These are phyloP conservation scores for Andrena hattorfiana DNA, from an alignment of 2,888 invertebrate species.

Conservation along the genomic window DNA sequence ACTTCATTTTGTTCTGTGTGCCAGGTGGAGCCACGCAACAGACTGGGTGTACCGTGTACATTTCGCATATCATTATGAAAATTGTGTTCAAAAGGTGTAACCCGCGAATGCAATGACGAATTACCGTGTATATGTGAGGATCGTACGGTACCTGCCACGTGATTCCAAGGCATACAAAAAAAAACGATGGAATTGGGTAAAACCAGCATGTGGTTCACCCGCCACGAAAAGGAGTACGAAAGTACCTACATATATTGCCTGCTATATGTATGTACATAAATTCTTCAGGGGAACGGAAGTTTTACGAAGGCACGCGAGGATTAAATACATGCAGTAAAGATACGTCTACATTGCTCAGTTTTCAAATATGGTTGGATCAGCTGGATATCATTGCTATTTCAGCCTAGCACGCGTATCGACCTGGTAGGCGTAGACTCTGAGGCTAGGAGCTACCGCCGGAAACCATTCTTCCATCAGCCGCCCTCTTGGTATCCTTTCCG, in stretches of 20 bases:
- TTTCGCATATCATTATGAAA: constrained; percentile 79
- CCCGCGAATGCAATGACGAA: constrained; percentile 53
- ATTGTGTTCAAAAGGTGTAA: constrained; percentile 76
- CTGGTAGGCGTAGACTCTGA: constrained; percentile 54
- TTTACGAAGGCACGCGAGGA: background rate
- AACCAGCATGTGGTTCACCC: constrained; percentile 37
- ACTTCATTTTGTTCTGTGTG: constrained; percentile 64
- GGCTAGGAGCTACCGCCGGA: constrained; percentile 78
- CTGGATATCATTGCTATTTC: constrained; percentile 53
- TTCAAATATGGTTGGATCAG: constrained; percentile 17
- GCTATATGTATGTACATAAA: background rate
- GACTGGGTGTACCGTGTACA: constrained; percentile 58
- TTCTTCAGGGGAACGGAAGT: background rate
- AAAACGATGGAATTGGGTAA: constrained; percentile 25
- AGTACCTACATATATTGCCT: too few relatives aligned
- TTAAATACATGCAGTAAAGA: background rate
- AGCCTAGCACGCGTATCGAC: constrained; percentile 70
- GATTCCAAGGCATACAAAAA: constrained; percentile 51
- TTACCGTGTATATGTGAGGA: constrained; percentile 36
- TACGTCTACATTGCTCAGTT: background rate
- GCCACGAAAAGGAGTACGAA: constrained; percentile 8
- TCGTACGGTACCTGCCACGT: constrained; percentile 36
- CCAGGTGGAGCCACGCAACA: constrained; percentile 77
- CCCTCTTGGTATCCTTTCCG: constrained; percentile 81
- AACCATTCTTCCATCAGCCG: constrained; percentile 80